Percentiles rank a stretch among this genome's conserved stretches.
These are phyloP conservation scores for Drosophila lacicola DNA, from an alignment of 2,888 invertebrate species.

Conservation along the genomic window DNA sequence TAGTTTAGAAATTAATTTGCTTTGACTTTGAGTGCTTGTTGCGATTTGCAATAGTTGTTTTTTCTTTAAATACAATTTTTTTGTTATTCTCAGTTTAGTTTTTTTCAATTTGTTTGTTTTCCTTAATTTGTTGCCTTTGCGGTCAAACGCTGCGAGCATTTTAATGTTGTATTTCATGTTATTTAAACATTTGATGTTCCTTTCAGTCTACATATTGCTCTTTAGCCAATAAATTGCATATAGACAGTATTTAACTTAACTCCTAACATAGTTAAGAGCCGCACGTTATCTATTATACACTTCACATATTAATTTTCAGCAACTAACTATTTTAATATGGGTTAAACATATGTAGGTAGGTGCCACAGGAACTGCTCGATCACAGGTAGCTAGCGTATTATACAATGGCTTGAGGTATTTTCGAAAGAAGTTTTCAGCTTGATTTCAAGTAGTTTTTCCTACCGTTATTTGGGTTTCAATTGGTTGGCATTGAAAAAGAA, in stretches of 20 bases:
- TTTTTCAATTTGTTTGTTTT: constrained; percentile 35
- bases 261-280: too few species aligned
- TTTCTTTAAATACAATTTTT: constrained; percentile 3
- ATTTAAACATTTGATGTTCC: constrained; percentile 57
- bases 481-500: constrained; percentile 34
- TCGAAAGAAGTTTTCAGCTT: too few species aligned
- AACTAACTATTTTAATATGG: neutral
- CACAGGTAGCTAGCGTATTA: neutral
- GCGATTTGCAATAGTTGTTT: constrained; percentile 64
- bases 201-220: neutral
- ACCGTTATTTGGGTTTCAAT: constrained; percentile 9
- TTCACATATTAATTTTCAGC: neutral
- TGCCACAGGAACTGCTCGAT: too few species aligned
- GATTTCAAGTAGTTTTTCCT: too few species aligned
- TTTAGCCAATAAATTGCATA: too few species aligned
- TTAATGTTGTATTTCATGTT: constrained; percentile 34
- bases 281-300: neutral
- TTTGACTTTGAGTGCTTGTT: constrained; percentile 80
- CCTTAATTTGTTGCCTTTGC: constrained; percentile 52
- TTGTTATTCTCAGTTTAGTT: constrained; percentile 5
- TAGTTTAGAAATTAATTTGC: constrained; percentile 79
- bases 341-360: neutral
- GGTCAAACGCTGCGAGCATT: constrained; percentile 32
- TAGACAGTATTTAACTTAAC: too few species aligned
- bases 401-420: neutral